Conservation (phyloP, 2,113 vertebrate genomes). For the Cisticola juncidis region DNA sequence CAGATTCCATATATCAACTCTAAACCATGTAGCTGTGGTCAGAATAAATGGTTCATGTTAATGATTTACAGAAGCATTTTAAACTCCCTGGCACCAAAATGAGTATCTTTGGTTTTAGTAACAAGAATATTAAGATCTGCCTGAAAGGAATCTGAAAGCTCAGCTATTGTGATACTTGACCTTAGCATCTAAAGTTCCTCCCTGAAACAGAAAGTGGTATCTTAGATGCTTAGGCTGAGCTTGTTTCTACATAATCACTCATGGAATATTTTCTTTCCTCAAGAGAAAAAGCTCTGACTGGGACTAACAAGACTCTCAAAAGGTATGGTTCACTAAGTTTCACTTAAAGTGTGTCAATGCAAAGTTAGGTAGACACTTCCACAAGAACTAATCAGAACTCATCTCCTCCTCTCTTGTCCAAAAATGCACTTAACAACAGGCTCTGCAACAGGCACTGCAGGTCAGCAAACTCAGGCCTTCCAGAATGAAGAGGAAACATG, state of each 20-base stretch:
- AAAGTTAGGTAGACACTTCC: background rate
- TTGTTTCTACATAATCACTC: background rate
- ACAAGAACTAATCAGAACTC: background rate
- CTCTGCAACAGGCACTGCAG: background rate
- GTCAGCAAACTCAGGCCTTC: background rate
- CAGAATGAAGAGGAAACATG: background rate
- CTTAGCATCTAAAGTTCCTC: background rate
- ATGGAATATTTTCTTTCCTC: background rate
- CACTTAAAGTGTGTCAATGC: background rate
- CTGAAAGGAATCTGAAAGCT: conserved; percentile 24
- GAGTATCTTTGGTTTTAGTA: background rate
- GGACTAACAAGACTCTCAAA: background rate
- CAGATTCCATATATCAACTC: conserved; percentile 57
- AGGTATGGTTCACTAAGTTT: background rate
- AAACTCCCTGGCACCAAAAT: background rate
- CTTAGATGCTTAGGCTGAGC: background rate
- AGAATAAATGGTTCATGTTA: conserved; percentile 53
- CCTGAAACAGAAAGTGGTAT: background rate
- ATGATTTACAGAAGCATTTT: conserved; percentile 57
- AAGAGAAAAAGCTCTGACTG: background rate
- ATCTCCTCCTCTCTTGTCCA: background rate
- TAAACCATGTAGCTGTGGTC: conserved; percentile 31
- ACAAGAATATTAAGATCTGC: background rate
- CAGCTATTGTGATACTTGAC: background rate
- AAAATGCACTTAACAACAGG: background rate